Conservation (phyloP, 2,113 vertebrate species). For the Thomomys bottae region DNA sequence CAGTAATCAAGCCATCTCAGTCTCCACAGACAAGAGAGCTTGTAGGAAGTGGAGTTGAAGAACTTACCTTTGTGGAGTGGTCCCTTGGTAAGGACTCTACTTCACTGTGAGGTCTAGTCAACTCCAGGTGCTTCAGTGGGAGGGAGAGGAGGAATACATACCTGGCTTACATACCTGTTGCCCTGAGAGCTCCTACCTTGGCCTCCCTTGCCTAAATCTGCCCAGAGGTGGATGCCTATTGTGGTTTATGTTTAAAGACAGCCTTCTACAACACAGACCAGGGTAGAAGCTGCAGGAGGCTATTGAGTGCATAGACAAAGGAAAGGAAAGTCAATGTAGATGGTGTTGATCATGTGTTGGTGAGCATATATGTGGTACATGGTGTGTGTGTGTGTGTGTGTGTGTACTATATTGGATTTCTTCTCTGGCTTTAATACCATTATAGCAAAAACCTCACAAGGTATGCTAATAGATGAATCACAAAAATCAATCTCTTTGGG, state of each 20-base stretch:
- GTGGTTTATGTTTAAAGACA: background rate
- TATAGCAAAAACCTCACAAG: background rate
- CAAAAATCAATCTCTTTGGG: background rate
- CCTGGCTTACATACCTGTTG: background rate
- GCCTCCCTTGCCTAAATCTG: background rate
- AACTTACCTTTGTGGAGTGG: background rate
- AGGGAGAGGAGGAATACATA: background rate
- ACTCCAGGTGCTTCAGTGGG: rapidly evolving
- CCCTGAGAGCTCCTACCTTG: background rate
- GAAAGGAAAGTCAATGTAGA: background rate
- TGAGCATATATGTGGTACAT: too few species aligned
- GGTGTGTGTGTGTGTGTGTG: too few species aligned
- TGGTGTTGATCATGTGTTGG: too few species aligned
- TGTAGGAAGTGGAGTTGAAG: background rate
- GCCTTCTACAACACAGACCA: background rate
- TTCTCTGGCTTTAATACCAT: background rate
- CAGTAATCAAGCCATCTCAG: background rate
- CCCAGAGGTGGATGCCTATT: background rate
- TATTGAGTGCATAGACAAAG: background rate
- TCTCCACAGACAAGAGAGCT: background rate
- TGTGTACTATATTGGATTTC: background rate
- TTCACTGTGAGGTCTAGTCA: background rate
- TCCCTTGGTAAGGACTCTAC: too few species aligned
- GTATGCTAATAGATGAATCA: background rate
- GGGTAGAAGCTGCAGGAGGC: too few species aligned